phyloP scores from a whole-genome alignment of 2,113 vertebrate species.

The Erythrocebus patas region DNA sequence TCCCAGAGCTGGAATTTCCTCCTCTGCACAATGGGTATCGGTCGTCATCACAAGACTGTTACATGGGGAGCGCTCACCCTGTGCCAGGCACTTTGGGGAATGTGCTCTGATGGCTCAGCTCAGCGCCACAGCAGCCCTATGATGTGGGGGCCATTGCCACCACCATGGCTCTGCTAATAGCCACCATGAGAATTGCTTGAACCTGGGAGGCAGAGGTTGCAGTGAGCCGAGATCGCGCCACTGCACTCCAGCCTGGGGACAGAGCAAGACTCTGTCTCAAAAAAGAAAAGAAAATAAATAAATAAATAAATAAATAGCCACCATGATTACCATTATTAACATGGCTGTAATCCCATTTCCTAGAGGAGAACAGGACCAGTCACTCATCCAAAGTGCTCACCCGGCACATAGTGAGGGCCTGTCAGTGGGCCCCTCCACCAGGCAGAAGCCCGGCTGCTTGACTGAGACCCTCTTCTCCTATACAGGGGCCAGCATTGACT shows the following conservation, averaged over 20 bases:
- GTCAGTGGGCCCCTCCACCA: not conserved
- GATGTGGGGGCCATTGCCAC: rapidly evolving
- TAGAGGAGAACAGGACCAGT: not conserved
- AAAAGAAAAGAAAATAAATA: too few relatives aligned
- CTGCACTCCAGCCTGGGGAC: too few relatives aligned
- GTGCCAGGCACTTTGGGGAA: not conserved
- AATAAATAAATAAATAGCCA: too few relatives aligned
- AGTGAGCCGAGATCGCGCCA: too few relatives aligned
- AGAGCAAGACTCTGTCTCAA: too few relatives aligned
- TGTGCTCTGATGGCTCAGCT: not conserved
- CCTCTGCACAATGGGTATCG: not conserved
- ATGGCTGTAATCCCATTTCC: not conserved
- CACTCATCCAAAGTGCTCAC: not conserved
- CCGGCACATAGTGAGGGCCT: not conserved
- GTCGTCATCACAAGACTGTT: not conserved
- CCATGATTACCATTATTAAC: too few relatives aligned
- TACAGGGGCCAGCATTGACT: conserved; percentile 72
- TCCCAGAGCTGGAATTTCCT: not conserved
- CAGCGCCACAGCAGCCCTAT: not conserved
- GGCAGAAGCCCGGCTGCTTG: not conserved
- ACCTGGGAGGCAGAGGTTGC: too few relatives aligned
- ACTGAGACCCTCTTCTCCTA: not conserved
- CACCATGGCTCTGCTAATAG: not conserved
- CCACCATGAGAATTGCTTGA: too few relatives aligned
- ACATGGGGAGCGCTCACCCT: not conserved